Conservation (phyloP, 2,888 invertebrate species). For the Oxyteleia sp. region DNA sequence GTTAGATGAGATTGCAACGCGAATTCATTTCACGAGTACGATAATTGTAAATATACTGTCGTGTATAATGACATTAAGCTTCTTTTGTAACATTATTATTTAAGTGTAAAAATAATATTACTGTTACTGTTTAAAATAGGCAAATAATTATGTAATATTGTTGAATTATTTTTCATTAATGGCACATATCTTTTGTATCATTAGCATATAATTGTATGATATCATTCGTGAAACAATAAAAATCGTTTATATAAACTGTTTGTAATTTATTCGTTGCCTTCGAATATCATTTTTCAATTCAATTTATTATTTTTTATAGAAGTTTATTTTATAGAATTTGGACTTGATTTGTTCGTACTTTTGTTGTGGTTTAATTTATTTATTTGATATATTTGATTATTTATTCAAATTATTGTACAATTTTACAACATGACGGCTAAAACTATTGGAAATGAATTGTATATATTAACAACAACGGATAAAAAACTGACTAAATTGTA, state of each 20-base stretch:
- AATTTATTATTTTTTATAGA: background rate
- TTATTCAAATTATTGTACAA: no score
- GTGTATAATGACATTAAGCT: slow-evolving; percentile 10
- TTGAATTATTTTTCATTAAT: slow-evolving; percentile 46
- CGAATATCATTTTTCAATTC: background rate
- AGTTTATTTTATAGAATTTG: no score
- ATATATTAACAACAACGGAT: no score
- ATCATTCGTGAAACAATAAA: slow-evolving; percentile 31
- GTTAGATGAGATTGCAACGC: slow-evolving; percentile 26
- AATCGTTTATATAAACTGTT: slow-evolving; percentile 22
- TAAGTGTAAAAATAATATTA: slow-evolving; percentile 43
- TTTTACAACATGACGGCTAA: no score
- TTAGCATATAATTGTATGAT: slow-evolving; percentile 29
- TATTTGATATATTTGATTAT: no score
- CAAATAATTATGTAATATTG: slow-evolving; percentile 33
- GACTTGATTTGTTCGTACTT: no score
- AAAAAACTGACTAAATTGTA: no score
- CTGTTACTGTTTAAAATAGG: slow-evolving; percentile 20
- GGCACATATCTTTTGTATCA: slow-evolving; percentile 57
- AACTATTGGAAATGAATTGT: no score
- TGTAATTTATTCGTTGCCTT: background rate
- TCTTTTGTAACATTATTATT: slow-evolving; percentile 46
- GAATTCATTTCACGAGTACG: slow-evolving; percentile 27
- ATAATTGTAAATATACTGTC: slow-evolving; percentile 44
- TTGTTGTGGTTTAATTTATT: no score